Base-by-base conservation (phyloP, 2,113 vertebrate species). In the Rhinopomastus cyanomelas region DNA sequence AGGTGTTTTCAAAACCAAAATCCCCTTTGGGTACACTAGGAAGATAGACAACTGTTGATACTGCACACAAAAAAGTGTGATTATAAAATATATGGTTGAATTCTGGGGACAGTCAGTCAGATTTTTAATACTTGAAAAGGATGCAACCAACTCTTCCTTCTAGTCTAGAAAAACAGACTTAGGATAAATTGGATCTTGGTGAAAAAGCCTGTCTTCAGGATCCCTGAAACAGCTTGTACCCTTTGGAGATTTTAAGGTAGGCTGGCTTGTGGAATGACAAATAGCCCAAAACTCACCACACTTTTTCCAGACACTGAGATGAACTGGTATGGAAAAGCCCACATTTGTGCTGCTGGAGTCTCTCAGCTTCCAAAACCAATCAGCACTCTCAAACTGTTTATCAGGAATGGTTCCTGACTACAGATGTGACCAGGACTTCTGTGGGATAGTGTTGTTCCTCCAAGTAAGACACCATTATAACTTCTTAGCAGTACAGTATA, bases 281-380 rank as follows among this genome's bases (percentile, higher is more conserved):
- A 2, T 39, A 23, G 2, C 7, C 13, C 15, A 12, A 52, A 72
- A 65, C 4, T 5, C 26, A 19, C 8, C 6, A 13, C 0, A 4
- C 32, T 44, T 36, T 48, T 79, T 44, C 15, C 22, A 81, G 36
- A 20, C 29, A 52, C 52, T 1, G 1, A 78, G 22, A 74, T 5
- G 6, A 74, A 67, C 6, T 56, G 57, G 13, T 20, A 39, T 29
- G 20, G 42, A 51, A 86, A 59, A 74, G 3, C 2, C 10, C 48
- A 29, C 27, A 48, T 56, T 56, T 85, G 60, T 74, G 19, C 37
- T 34, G 9, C 32, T 77, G 60, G 30, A 78, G 7, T 52, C 5
- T 46, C 22, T 39, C 11, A 34, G 34, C 16, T 82, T 68, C 72
- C 52, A 59, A 91, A 81, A 21, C 7, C 16, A 75, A 60, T 19